Base-by-base conservation (phyloP, 2,888 invertebrate species). In the Parnassius smintheus region DNA sequence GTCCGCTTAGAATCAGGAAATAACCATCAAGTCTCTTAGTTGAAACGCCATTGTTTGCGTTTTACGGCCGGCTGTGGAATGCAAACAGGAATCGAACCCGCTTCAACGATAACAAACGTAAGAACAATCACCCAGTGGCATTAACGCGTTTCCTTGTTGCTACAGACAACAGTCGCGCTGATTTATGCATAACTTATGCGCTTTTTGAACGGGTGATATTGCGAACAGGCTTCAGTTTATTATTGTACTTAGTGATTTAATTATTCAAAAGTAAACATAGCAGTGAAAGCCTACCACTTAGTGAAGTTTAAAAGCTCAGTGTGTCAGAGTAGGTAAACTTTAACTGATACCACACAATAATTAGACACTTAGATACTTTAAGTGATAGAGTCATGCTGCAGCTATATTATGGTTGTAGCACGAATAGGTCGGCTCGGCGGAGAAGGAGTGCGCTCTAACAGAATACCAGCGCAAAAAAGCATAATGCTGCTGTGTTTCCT, bases 21-120 rank as follows among this genome's bases (percentile, higher is more conserved):
- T 56, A 52, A 60, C 52, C 53, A 57, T 42, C 22, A 9, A 53
- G 46, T 53, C 51, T 64, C 60, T 60, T 41, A 60, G 46, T 51
- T 63, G 12, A 41, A 41, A 57, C 41, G 62, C 80, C 73, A 86
- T 86, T 86, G 87, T 86, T 81, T 72, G 62, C 56, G 68, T 69
- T 81, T 86, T 83, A 86, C 78, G 79, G 77, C 70, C 72, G 70
- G 67, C 65, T 61, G 62, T 46, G 85, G 86, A 85, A 87, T 86
- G 87, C 85, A 83, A 86, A 83, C 84, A 86, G 85, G 86, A 85
- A 86, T 78, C 75, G 76, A 81, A 80, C 75, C 73, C 71, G 73
- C 73, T 66, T 66, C 68, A 63, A 71, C 83, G 82, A 85, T 82
- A 83, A 73, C 74, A 72, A 71, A 70, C 72, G 65, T 55, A 13